These are phyloP conservation scores for Peucedramus taeniatus DNA, from an alignment of 2,113 vertebrate genomes.

Conservation along the genomic window DNA sequence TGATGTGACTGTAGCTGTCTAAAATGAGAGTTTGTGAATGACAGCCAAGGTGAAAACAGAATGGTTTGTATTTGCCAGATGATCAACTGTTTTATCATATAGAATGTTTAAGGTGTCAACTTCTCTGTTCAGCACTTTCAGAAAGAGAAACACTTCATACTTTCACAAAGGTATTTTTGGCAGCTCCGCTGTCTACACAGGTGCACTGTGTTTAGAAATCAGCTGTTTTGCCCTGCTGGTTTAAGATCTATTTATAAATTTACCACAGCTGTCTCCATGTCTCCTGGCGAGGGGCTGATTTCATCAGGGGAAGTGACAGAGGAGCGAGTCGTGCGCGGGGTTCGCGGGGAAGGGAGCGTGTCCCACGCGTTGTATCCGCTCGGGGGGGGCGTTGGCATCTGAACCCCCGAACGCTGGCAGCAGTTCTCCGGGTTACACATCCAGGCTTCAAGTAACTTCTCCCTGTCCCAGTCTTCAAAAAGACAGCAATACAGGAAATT, in stretches of 20 bases:
- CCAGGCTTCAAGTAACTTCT: conserved; percentile 97
- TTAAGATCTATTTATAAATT: neutral
- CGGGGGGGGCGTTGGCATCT: conserved; percentile 94
- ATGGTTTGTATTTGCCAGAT: neutral
- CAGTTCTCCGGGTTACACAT: conserved; percentile 93
- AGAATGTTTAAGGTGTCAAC: neutral
- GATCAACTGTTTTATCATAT: neutral
- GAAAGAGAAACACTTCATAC: neutral
- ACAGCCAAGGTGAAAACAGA: neutral
- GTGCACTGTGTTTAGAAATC: neutral
- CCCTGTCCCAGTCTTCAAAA: conserved; percentile 93
- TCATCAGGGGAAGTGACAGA: conserved; percentile 93
- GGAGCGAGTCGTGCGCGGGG: conserved; percentile 90
- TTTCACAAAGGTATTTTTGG: neutral
- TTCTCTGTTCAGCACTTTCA: neutral
- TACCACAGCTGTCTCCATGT: conserved; percentile 87
- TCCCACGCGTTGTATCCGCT: conserved; percentile 96
- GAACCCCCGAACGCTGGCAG: conserved; percentile 95
- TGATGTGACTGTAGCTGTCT: neutral
- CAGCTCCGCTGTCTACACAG: neutral
- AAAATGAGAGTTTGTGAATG: neutral
- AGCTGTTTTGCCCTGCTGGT: neutral
- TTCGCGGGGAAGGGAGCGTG: conserved; percentile 91
- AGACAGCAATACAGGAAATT: neutral
- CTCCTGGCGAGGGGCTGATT: conserved; percentile 87